Conservation (phyloP, 2,888 invertebrate genomes). For the Cephonodes hylas region DNA sequence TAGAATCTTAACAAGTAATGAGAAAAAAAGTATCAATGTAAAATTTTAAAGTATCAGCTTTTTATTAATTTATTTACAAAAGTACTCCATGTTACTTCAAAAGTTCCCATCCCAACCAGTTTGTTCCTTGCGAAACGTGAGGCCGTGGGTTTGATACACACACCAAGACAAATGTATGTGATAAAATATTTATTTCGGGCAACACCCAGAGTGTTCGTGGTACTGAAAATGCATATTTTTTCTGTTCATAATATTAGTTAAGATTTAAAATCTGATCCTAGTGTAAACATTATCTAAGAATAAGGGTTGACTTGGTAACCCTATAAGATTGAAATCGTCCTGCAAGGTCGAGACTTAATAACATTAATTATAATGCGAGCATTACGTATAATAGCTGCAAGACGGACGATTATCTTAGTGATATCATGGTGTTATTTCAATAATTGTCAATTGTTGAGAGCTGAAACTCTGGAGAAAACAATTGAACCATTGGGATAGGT, state of each 20-base stretch:
- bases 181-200: no score
- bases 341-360: conserved; percentile 60
- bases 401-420: conserved; percentile 37
- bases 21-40: no score
- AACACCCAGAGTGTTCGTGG: no score
- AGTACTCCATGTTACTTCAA: no score
- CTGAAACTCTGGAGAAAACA: background rate
- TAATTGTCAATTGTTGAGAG: conserved; percentile 15
- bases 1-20: no score
- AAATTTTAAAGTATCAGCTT: no score
- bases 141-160: no score
- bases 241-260: background rate
- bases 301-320: conserved; percentile 1
- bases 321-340: conserved; percentile 64
- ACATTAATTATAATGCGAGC: conserved; percentile 54
- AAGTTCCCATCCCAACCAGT: no score
- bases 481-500: background rate
- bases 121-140: no score
- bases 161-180: no score
- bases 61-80: no score
- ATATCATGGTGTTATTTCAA: conserved; percentile 24
- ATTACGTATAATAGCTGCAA: conserved; percentile 42
- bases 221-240: background rate
- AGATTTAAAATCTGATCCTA: background rate
- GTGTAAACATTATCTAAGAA: background rate